Evolutionary conservation across 2,888 invertebrate species (phyloP).

Genomic region (Calameuta idolon): DNA sequence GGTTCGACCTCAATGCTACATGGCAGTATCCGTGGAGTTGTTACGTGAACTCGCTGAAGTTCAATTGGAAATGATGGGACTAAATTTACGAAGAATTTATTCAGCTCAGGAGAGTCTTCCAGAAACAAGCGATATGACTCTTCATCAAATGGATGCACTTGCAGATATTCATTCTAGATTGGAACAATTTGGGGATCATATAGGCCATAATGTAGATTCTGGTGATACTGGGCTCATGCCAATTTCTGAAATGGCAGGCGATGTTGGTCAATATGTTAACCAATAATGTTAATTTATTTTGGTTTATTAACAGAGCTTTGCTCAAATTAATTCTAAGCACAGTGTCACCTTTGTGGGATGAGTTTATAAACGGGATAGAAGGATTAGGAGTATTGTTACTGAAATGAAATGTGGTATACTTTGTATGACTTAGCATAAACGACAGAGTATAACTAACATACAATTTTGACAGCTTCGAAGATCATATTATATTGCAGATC

Average conservation of each 20-base stretch:
- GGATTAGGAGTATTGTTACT: neutral
- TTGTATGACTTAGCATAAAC: neutral
- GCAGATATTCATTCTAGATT: slow-evolving; percentile 34
- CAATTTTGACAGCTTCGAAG: neutral
- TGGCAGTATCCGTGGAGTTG: slow-evolving; percentile 64
- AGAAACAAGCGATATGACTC: slow-evolving; percentile 22
- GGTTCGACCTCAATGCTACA: slow-evolving; percentile 71
- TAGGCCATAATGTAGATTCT: slow-evolving; percentile 18
- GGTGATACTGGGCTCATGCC: slow-evolving; percentile 13
- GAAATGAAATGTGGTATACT: neutral
- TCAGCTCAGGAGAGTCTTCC: slow-evolving; percentile 25
- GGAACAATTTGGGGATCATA: slow-evolving; percentile 30
- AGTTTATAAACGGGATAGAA: neutral
- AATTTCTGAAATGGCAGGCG: slow-evolving; percentile 21
- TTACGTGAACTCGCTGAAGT: slow-evolving; percentile 73
- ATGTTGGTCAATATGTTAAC: slow-evolving; percentile 21
- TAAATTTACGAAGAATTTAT: slow-evolving; percentile 72
- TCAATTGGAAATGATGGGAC: slow-evolving; percentile 74
- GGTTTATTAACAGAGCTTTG: neutral
- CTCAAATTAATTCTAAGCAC: neutral
- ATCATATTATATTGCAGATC: neutral
- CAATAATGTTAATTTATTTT: neutral
- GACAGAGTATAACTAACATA: neutral
- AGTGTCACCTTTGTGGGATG: neutral
- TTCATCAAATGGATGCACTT: slow-evolving; percentile 34